Evolutionary conservation across 2,113 vertebrate species (phyloP).

Genomic region (Atrichornis clamosus): DNA sequence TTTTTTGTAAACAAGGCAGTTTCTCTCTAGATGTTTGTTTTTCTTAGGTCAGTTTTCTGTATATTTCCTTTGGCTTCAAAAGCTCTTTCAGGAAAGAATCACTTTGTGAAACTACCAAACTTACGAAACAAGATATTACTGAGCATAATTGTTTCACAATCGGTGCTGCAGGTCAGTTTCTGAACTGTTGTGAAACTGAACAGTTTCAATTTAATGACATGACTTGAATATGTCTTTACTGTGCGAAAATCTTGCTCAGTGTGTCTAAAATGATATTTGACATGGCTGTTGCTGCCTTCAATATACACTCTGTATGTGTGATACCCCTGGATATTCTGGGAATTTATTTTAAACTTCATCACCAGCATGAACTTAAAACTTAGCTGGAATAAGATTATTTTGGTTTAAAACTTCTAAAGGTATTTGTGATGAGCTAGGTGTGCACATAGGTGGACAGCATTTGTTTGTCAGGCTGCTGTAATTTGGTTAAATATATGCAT

Average conservation of each 20-base stretch:
- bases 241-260: background rate
- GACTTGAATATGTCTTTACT: background rate
- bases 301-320: rapidly evolving
- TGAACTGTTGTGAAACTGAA: background rate
- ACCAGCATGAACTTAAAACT: background rate
- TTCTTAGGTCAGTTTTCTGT: background rate
- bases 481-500: background rate
- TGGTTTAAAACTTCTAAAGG: background rate
- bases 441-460: background rate
- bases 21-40: background rate
- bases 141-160: background rate
- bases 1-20: background rate
- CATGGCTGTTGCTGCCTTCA: background rate
- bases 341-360: background rate
- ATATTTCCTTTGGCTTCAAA: background rate
- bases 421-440: background rate
- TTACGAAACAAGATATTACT: background rate
- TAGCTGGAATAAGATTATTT: background rate
- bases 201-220: background rate
- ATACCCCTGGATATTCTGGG: background rate
- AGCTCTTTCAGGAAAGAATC: background rate
- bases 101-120: background rate
- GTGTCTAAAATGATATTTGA: background rate
- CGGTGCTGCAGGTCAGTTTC: background rate
- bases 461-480: background rate